A percentile compares a stretch with the other conserved stretches of the same genome.
Evolutionary conservation across 2,888 invertebrate species (phyloP).

Genomic region (Stomorhina lunata): DNA sequence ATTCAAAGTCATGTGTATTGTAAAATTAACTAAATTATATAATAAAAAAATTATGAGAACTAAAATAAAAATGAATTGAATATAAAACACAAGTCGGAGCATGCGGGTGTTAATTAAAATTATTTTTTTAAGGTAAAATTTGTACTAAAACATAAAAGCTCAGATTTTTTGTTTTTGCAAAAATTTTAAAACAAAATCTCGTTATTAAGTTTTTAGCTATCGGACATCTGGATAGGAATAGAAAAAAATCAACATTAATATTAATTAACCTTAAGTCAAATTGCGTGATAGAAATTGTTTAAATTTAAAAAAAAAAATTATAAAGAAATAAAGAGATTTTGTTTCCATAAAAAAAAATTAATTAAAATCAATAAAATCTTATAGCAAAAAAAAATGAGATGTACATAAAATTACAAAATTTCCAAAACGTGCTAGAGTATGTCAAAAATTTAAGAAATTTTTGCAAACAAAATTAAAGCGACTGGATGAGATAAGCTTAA

Average conservation of each 20-base stretch:
- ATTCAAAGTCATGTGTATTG: conserved; percentile 44
- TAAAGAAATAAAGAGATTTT: conserved; percentile 3
- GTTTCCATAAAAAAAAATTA: not conserved
- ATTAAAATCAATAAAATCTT: not conserved
- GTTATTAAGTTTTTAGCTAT: too few species aligned
- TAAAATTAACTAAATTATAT: not conserved
- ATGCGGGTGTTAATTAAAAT: conserved; percentile 23
- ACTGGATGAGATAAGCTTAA: too few species aligned
- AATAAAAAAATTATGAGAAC: conserved; percentile 27
- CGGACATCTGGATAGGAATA: not conserved
- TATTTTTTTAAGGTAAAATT: conserved; percentile 11
- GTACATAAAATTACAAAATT: too few species aligned
- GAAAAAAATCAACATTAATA: conserved; percentile 5
- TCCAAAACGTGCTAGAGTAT: too few species aligned
- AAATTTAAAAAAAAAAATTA: conserved; percentile 22
- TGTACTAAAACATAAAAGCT: conserved; percentile 21
- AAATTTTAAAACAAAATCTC: too few species aligned
- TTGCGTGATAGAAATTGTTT: conserved; percentile 41
- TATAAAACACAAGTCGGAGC: not conserved
- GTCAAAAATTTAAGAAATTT: too few species aligned
- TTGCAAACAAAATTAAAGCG: too few species aligned
- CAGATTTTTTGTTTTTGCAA: too few species aligned
- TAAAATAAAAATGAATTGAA: conserved; percentile 26
- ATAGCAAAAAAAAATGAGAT: too few species aligned
- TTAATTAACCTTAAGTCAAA: conserved; percentile 37